These are phyloP conservation scores for Therioaphis trifolii DNA, from an alignment of 2,888 invertebrate genomes.

Conservation along the genomic window DNA sequence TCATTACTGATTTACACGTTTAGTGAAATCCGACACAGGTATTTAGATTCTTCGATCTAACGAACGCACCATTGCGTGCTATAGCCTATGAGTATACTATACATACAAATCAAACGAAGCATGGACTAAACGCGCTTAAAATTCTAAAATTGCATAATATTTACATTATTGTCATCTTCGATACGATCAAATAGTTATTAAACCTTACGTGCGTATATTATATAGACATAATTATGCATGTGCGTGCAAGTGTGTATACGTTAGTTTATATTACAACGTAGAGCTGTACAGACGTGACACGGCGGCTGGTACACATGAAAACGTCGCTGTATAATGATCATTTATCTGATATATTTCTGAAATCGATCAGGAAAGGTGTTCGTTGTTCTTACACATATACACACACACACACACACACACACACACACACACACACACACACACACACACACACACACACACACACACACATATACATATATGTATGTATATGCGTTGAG, in stretches of 20 bases:
- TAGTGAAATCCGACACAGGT: no score
- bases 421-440: not conserved
- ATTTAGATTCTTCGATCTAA: no score
- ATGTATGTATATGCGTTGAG: not conserved
- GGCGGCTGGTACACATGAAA: not conserved
- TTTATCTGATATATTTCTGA: not conserved
- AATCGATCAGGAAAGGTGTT: not conserved
- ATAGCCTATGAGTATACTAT: not conserved
- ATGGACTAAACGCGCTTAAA: not conserved
- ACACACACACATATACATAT: not conserved
- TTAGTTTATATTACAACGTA: not conserved
- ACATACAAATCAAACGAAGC: conserved; percentile 1
- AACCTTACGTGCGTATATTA: not conserved
- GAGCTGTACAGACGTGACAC: not conserved
- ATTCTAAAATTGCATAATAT: not conserved
- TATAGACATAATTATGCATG: not conserved
- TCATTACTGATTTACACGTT: no score
- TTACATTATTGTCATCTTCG: not conserved
- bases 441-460: not conserved
- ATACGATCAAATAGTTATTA: not conserved
- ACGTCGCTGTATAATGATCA: not conserved
- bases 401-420: not conserved
- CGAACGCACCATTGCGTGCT: no score
- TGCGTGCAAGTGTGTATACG: not conserved
- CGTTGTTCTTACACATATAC: not conserved